Conservation (phyloP, 92 coral and sea anemone species). For the Plumapathes pennacea region DNA sequence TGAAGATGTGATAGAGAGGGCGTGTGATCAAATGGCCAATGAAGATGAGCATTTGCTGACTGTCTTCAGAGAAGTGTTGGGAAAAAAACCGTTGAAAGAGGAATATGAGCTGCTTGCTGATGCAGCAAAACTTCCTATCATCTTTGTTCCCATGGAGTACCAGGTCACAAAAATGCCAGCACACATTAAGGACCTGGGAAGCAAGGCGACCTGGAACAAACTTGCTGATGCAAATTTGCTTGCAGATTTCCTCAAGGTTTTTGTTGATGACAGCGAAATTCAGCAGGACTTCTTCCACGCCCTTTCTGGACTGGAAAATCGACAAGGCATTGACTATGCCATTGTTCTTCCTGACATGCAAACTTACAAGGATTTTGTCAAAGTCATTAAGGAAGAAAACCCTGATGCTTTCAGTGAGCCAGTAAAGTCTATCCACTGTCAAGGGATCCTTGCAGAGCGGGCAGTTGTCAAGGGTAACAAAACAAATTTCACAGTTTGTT, state of each 20-base stretch:
- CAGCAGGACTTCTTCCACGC: conserved; percentile 18
- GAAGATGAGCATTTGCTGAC: neutral
- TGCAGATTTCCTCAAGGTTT: conserved; percentile 8
- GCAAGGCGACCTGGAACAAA: conserved; percentile 2
- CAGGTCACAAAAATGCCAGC: conserved; percentile 22
- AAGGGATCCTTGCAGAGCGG: no score
- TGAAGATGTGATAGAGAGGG: conserved; percentile 3
- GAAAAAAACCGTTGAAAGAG: conserved; percentile 1
- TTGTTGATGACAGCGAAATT: conserved; percentile 11
- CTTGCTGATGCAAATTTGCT: conserved; percentile 10
- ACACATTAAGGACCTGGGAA: conserved; percentile 10
- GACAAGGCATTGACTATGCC: conserved; percentile 31
- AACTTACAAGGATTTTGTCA: conserved; percentile 6
- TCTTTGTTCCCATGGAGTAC: conserved; percentile 17
- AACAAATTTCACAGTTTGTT: no score
- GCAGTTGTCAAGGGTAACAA: no score
- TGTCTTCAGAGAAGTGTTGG: conserved; percentile 4
- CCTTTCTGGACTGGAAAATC: conserved; percentile 2
- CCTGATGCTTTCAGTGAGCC: neutral
- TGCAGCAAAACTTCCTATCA: neutral
- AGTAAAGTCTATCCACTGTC: neutral
- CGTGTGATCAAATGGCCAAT: conserved; percentile 3
- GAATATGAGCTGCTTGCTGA: conserved; percentile 4
- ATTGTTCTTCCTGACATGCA: conserved; percentile 17
- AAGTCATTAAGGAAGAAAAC: neutral